These are phyloP conservation scores for Gymnothorax reevesii DNA, from an alignment of 2,797 vertebrate genomes.

Conservation along the genomic window DNA sequence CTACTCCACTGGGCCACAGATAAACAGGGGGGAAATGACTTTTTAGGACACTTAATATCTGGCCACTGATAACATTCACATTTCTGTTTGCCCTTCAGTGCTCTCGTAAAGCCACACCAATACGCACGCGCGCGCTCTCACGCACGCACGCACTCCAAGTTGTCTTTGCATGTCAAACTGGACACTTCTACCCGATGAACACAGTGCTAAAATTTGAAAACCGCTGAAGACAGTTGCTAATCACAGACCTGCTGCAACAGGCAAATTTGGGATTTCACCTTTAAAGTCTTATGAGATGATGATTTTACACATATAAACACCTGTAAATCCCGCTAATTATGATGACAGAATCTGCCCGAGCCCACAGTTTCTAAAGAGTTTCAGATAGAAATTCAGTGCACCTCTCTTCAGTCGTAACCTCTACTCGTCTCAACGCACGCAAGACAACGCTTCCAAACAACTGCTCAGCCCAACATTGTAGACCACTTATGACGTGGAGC, in stretches of 20 bases:
- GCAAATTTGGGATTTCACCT: neutral
- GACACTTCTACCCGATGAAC: neutral
- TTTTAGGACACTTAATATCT: constrained; percentile 44
- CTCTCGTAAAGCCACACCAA: constrained; percentile 9
- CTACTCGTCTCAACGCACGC: neutral
- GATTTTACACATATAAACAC: neutral
- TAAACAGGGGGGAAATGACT: constrained; percentile 34
- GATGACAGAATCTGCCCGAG: neutral
- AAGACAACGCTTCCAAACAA: neutral
- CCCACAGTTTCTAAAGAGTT: neutral
- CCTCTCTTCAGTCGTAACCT: neutral
- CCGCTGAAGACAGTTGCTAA: neutral
- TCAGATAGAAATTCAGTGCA: neutral
- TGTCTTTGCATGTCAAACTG: neutral
- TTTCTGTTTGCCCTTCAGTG: constrained; percentile 19
- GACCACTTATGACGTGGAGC: neutral
- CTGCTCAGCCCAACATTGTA: neutral
- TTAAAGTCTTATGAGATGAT: neutral
- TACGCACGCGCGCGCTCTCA: no score
- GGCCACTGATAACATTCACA: constrained; percentile 34
- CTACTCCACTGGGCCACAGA: constrained; percentile 28
- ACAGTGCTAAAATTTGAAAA: neutral
- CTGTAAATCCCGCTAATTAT: neutral
- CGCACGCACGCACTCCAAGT: neutral
- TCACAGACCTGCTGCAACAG: neutral